Evolutionary conservation across 1,140 invertebrate species (phyloP).

Genomic region (Atta texana): DNA sequence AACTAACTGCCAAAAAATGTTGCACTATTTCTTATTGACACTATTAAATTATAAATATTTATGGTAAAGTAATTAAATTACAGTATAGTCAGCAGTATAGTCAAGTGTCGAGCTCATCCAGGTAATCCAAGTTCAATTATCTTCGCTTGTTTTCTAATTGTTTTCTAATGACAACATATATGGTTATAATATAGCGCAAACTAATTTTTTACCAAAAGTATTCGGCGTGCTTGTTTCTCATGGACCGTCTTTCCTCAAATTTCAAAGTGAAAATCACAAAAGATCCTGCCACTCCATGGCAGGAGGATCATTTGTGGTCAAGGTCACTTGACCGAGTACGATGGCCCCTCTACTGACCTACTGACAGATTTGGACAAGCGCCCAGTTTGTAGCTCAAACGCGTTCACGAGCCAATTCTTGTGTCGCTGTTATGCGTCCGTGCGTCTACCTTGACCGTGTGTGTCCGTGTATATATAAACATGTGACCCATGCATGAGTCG

Average conservation of each 20-base stretch:
- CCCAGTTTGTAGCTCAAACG: constrained; percentile 51
- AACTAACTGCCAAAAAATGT: neutral
- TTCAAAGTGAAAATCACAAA: neutral
- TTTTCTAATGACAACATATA: neutral
- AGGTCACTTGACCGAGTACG: constrained; percentile 72
- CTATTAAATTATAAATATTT: neutral
- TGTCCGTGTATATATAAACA: neutral
- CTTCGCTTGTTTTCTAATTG: neutral
- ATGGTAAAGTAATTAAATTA: neutral
- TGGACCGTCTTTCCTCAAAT: neutral
- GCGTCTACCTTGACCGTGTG: constrained; percentile 29
- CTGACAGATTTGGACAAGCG: constrained; percentile 82
- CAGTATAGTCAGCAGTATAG: neutral
- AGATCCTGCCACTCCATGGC: neutral
- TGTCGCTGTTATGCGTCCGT: constrained; percentile 18
- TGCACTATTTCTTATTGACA: neutral
- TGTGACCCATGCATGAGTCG: constrained; percentile 26
- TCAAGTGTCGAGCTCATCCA: neutral
- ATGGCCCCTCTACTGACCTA: constrained; percentile 79
- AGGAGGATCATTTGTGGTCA: constrained; percentile 60
- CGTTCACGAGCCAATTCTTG: neutral
- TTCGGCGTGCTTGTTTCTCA: neutral
- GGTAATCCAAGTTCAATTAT: neutral
- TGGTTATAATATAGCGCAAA: neutral
- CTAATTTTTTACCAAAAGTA: neutral